Conservation (phyloP, 2,113 vertebrate species). For the Chaetura pelagica region DNA sequence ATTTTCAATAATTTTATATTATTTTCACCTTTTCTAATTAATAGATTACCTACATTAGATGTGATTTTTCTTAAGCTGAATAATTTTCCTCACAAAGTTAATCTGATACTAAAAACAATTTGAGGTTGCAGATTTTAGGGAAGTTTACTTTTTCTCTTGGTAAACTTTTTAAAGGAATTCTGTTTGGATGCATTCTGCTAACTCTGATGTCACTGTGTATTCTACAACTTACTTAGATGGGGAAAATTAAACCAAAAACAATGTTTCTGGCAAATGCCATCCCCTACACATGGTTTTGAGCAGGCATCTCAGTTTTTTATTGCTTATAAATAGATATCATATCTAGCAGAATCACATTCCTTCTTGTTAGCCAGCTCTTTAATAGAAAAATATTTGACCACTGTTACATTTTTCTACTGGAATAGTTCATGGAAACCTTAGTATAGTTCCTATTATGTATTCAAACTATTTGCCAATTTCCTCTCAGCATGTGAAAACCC, state of each 20-base stretch:
- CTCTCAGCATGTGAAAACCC: conserved; percentile 31
- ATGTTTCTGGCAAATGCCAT: background rate
- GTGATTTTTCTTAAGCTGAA: background rate
- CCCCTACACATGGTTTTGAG: background rate
- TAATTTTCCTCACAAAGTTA: background rate
- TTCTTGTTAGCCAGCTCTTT: conserved; percentile 1
- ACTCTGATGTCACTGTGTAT: background rate
- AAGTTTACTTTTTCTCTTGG: background rate
- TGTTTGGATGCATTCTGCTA: background rate
- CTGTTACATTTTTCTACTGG: conserved; percentile 32
- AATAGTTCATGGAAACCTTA: conserved; percentile 45
- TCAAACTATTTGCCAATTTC: conserved; percentile 55
- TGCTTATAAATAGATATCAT: background rate
- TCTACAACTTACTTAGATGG: background rate
- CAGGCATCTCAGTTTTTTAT: background rate
- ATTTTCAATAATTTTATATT: background rate
- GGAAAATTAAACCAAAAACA: background rate
- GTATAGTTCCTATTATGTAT: conserved; percentile 35
- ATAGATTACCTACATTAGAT: background rate
- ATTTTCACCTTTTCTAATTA: background rate
- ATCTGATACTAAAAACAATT: background rate
- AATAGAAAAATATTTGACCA: conserved; percentile 43
- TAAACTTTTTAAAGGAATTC: background rate
- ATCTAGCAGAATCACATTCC: conserved; percentile 35
- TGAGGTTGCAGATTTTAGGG: background rate